Evolutionary conservation across 1,140 invertebrate genomes (phyloP).

Genomic region (Drosophila orosa): DNA sequence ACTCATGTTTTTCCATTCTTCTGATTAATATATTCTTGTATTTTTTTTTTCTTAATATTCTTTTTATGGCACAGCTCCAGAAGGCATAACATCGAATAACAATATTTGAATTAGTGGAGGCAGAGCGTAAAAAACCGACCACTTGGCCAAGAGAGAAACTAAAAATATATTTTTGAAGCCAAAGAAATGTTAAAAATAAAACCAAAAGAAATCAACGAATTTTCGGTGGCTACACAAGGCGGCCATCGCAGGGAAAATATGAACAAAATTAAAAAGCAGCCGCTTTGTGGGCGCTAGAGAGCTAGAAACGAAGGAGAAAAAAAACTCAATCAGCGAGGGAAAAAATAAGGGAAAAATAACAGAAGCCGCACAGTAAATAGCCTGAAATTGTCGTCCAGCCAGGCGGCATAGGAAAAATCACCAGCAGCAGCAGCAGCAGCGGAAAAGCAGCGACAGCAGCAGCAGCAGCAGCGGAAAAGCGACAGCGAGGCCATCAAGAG

Average conservation of each 20-base stretch:
- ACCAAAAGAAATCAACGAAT: conserved; percentile 64
- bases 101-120: conserved; percentile 59
- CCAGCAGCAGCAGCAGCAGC: conserved; percentile 20
- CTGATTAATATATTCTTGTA: conserved; percentile 16
- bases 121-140: conserved; percentile 53
- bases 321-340: conserved; percentile 67
- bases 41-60: conserved; percentile 28
- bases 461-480: conserved; percentile 32
- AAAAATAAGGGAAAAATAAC: conserved; percentile 50
- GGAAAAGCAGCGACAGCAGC: conserved; percentile 19
- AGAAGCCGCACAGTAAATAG: conserved; percentile 71
- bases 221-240: conserved; percentile 53
- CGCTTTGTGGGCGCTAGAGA: conserved; percentile 52
- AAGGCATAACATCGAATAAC: conserved; percentile 56
- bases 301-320: conserved; percentile 49
- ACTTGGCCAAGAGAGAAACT: conserved; percentile 59
- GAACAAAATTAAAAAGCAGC: conserved; percentile 77
- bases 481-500: conserved; percentile 53
- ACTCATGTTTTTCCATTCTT: conserved; percentile 41
- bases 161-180: conserved; percentile 73
- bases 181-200: conserved; percentile 79
- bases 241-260: conserved; percentile 55
- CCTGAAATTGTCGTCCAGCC: conserved; percentile 43
- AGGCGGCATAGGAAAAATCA: conserved; percentile 37
- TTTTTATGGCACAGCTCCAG: conserved; percentile 59